Percentiles rank a stretch among this genome's conserved stretches.
phyloP scores from a whole-genome alignment of 1,140 invertebrate species.

The Rhagoletis pomonella region DNA sequence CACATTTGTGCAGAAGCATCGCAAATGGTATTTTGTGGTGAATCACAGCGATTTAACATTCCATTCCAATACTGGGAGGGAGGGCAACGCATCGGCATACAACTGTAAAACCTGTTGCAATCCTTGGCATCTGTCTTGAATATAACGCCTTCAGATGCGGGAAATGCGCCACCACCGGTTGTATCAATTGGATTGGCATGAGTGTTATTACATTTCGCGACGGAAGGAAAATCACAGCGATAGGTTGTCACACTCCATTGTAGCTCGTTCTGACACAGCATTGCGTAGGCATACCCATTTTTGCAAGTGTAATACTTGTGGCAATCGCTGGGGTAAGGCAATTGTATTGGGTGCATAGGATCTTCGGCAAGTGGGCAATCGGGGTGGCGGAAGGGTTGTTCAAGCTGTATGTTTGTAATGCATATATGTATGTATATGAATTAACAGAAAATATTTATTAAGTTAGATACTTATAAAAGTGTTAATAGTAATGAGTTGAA shows the following conservation, averaged over 20 bases:
- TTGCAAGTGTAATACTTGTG: conserved; percentile 55
- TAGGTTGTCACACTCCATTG: conserved; percentile 55
- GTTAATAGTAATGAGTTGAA: too few species aligned
- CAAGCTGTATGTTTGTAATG: neutral
- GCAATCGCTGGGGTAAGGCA: conserved; percentile 55
- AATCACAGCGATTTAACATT: conserved; percentile 21
- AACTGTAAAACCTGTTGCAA: conserved; percentile 53
- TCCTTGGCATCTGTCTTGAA: conserved; percentile 33
- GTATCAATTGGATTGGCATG: neutral
- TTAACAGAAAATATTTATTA: neutral
- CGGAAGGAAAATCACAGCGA: conserved; percentile 55
- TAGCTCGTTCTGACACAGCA: conserved; percentile 49
- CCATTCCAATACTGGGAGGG: conserved; percentile 50
- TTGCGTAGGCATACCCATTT: conserved; percentile 41
- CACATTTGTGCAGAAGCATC: too few species aligned
- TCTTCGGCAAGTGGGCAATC: conserved; percentile 60
- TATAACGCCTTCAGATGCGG: neutral
- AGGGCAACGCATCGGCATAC: conserved; percentile 43
- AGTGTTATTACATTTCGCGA: conserved; percentile 32
- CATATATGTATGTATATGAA: neutral
- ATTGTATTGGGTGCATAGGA: conserved; percentile 28
- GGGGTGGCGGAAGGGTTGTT: conserved; percentile 26
- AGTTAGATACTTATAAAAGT: too few species aligned
- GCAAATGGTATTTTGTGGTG: conserved; percentile 29
- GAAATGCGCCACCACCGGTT: neutral